Evolutionary conservation across 1,140 invertebrate genomes (phyloP).

Genomic region (Platyura marginata): DNA sequence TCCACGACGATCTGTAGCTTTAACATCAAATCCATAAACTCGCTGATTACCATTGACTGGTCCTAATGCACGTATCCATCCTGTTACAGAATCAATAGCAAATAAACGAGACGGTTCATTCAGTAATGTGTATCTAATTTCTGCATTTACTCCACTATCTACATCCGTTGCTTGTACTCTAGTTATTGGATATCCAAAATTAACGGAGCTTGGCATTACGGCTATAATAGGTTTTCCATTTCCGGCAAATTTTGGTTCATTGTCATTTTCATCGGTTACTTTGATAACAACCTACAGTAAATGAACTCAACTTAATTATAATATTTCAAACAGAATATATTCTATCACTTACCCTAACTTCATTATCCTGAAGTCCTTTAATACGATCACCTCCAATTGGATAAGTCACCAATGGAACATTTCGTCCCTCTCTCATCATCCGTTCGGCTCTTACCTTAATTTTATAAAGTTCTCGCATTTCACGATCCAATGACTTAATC

Average conservation of each 20-base stretch:
- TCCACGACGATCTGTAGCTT: constrained; percentile 59
- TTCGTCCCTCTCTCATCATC: constrained; percentile 23
- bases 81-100: constrained; percentile 51
- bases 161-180: constrained; percentile 51
- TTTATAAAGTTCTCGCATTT: constrained; percentile 41
- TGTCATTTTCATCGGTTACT: constrained; percentile 66
- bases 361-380: constrained; percentile 33
- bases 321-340: not conserved
- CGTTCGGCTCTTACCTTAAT: constrained; percentile 44
- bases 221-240: constrained; percentile 55
- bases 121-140: constrained; percentile 61
- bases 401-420: constrained; percentile 49
- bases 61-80: constrained; percentile 49
- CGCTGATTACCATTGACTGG: constrained; percentile 47
- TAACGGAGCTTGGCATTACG: constrained; percentile 55
- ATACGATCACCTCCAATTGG: constrained; percentile 46
- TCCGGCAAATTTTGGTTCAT: constrained; percentile 50
- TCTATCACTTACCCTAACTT: constrained; percentile 24
- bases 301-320: no score
- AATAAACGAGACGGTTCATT: constrained; percentile 48
- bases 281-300: constrained; percentile 51
- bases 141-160: constrained; percentile 55
- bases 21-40: constrained; percentile 73
- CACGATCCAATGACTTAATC: constrained; percentile 45
- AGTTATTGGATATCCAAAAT: constrained; percentile 61